Percentiles rank a stretch among this genome's conserved stretches.
Evolutionary conservation across 2,888 invertebrate species (phyloP).

Genomic region (Agrochola macilenta): DNA sequence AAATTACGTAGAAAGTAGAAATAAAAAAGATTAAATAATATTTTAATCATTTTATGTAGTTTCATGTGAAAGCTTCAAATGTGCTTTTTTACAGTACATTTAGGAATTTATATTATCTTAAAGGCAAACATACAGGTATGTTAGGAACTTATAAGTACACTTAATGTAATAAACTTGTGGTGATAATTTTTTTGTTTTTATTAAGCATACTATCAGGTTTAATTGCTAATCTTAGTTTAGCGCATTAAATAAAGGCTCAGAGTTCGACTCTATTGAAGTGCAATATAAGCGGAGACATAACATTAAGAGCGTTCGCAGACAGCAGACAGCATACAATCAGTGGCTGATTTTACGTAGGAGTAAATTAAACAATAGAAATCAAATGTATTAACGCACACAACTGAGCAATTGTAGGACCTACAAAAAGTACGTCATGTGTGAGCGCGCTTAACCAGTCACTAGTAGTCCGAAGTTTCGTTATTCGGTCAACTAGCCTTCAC

Average conservation of each 20-base stretch:
- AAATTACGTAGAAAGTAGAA: conserved; percentile 27
- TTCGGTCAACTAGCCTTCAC: too few species aligned
- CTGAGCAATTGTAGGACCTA: too few species aligned
- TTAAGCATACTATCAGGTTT: background rate
- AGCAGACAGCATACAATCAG: too few species aligned
- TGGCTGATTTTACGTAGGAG: too few species aligned
- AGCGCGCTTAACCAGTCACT: too few species aligned
- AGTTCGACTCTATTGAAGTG: background rate
- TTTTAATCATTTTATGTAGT: background rate
- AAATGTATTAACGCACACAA: too few species aligned
- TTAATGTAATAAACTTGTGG: conserved; percentile 41
- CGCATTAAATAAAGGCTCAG: too few species aligned
- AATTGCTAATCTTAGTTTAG: background rate
- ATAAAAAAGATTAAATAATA: conserved; percentile 4
- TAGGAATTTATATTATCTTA: background rate
- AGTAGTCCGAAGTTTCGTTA: background rate
- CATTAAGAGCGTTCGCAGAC: background rate
- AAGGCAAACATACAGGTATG: conserved; percentile 28
- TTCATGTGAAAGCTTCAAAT: conserved; percentile 3
- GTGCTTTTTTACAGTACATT: conserved; percentile 10
- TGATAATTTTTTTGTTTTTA: conserved; percentile 40
- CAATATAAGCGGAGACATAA: background rate
- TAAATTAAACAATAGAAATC: too few species aligned
- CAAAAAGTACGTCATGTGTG: too few species aligned
- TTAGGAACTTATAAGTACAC: conserved; percentile 21